These are phyloP conservation scores for Hoplostethus atlanticus DNA, from an alignment of 2,797 vertebrate genomes.

Conservation along the genomic window DNA sequence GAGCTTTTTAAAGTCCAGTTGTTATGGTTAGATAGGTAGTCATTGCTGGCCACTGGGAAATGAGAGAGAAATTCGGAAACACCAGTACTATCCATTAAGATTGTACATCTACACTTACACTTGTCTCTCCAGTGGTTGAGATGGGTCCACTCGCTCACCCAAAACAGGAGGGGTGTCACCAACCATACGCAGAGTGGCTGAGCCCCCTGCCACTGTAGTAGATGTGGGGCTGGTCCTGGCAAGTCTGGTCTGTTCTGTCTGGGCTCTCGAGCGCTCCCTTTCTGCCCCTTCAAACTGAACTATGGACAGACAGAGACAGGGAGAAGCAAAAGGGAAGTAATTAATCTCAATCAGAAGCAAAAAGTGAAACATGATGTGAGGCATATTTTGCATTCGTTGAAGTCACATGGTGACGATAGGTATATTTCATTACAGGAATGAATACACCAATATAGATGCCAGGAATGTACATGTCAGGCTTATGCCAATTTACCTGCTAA, in stretches of 20 bases:
- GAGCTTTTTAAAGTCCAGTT: too few relatives aligned
- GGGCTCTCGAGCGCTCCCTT: constrained; percentile 82
- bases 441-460: too few relatives aligned
- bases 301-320: constrained; percentile 54
- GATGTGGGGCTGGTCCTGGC: constrained; percentile 68
- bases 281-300: constrained; percentile 94
- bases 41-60: not conserved
- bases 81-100: not conserved
- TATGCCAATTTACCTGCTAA: constrained; percentile 86
- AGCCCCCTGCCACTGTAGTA: constrained; percentile 43
- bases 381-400: not conserved
- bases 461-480: not conserved
- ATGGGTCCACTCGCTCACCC: constrained; percentile 90
- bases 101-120: constrained; percentile 83
- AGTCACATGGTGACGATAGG: not conserved
- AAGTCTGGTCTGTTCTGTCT: constrained; percentile 77
- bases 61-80: not conserved
- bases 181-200: constrained; percentile 74
- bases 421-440: not conserved
- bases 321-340: not conserved
- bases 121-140: constrained; percentile 91
- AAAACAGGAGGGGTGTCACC: constrained; percentile 82
- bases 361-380: not conserved
- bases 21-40: too few relatives aligned
- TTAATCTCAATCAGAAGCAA: too few relatives aligned